phyloP scores from a whole-genome alignment of 1,140 invertebrate species.

The Cydia strobilella region DNA sequence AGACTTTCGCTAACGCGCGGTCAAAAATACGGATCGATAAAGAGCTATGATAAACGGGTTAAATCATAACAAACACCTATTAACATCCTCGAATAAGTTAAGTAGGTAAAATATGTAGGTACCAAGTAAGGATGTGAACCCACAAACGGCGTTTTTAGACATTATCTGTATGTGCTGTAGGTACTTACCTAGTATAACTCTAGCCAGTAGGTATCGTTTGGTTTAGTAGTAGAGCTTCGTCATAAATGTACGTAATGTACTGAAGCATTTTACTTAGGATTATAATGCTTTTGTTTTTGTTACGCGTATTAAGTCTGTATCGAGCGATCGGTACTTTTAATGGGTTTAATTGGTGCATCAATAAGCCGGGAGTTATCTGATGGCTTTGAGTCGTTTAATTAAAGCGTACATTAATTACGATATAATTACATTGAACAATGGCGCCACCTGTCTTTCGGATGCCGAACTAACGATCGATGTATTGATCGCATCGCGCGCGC shows the following conservation, averaged over 20 bases:
- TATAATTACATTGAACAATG: slow-evolving; percentile 72
- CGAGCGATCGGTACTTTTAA: slow-evolving; percentile 51
- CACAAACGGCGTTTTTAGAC: too few species aligned
- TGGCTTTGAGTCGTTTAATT: slow-evolving; percentile 57
- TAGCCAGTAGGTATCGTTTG: too few species aligned
- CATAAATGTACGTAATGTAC: neutral
- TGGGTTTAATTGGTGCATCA: slow-evolving; percentile 72
- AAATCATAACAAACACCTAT: too few species aligned
- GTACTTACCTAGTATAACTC: too few species aligned
- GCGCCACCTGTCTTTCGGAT: slow-evolving; percentile 68
- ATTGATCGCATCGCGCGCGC: slow-evolving; percentile 39
- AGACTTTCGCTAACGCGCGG: too few species aligned
- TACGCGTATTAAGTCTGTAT: slow-evolving; percentile 33
- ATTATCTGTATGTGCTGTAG: too few species aligned
- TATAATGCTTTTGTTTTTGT: slow-evolving; percentile 18
- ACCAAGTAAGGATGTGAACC: too few species aligned
- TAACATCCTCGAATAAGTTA: too few species aligned
- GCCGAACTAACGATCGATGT: slow-evolving; percentile 62
- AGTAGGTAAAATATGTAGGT: too few species aligned
- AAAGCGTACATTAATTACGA: slow-evolving; percentile 72
- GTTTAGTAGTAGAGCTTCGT: neutral
- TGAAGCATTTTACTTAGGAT: slow-evolving; percentile 3
- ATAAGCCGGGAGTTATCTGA: slow-evolving; percentile 69
- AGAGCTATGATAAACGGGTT: too few species aligned
- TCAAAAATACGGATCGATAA: too few species aligned